Base-by-base conservation (phyloP, 2,113 vertebrate genomes). In the Neogale vison region DNA sequence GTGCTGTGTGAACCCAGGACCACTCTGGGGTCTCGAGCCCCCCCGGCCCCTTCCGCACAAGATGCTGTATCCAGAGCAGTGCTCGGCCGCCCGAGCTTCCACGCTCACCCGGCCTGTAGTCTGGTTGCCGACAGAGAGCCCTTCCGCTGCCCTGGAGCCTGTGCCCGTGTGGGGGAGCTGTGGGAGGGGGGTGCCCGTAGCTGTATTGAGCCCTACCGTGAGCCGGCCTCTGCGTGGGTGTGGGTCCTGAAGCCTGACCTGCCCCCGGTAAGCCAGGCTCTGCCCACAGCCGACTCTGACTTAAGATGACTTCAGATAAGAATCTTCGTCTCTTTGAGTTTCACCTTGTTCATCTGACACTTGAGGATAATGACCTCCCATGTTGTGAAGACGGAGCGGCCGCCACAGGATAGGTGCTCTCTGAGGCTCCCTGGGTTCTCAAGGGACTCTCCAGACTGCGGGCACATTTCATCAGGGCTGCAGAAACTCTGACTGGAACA, bases 1-100 rank as follows among this genome's bases (percentile, higher is more conserved):
- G 99, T 95, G 99, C 98, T 29, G 98, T 98, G 57, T 99, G 98
- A 99, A 96, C 59, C 20, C 4, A 61, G 65, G 84, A 84, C 11
- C 12, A 1, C 18, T 36, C 31, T 26, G 79, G 59, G 29, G 77
- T 50, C 80, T 45, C 21, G 29, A 36, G 14, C 13, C 21, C 4
- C 42, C 26, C 1, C 1, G 12, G 10, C 31, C 4, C 36, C 31
- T 61, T 39, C 59, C 4, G 9, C 6, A 11, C 63, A 79, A 69
- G 84, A 85, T 3, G 29, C 84, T 52, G 12, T 10, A 0, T 31
- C 65, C 23, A 77, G 76, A 36, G 57, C 2, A 0, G 63, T 5
- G 17, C 52, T 29, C 9, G 84, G 36, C 31, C n/a, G 39, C 86
- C 80, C 0, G 14, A 20, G 17, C 74, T 36, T 29, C 17, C 5